phyloP scores from a whole-genome alignment of 1,140 invertebrate genomes.

The Atopsyche davidsoni region DNA sequence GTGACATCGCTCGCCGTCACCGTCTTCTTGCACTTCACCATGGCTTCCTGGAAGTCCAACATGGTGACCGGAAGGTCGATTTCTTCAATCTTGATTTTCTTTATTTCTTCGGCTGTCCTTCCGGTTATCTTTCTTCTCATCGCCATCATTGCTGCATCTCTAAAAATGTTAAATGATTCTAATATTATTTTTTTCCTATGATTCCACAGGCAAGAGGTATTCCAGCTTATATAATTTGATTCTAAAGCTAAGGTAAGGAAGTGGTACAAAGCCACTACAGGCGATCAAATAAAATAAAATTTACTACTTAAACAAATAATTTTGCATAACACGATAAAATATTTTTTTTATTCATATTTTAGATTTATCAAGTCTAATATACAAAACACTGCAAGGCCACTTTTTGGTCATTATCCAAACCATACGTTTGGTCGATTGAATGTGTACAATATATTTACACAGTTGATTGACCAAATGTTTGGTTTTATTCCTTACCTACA shows the following conservation, averaged over 20 bases:
- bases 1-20: constrained; percentile 87
- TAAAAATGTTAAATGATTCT: constrained; percentile 35
- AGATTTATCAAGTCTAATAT: constrained; percentile 1
- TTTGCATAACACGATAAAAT: constrained; percentile 7
- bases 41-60: constrained; percentile 82
- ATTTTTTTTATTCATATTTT: background rate
- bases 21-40: constrained; percentile 89
- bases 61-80: constrained; percentile 86
- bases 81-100: constrained; percentile 87
- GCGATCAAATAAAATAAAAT: too few relatives aligned
- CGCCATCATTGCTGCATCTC: constrained; percentile 98
- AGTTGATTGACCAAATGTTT: too few relatives aligned
- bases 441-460: too few relatives aligned
- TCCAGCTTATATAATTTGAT: too few relatives aligned
- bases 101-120: constrained; percentile 87
- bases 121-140: constrained; percentile 93
- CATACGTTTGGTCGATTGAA: too few relatives aligned
- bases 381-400: background rate
- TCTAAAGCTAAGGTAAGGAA: too few relatives aligned
- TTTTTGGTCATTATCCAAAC: too few relatives aligned
- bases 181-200: too few relatives aligned
- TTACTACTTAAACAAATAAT: constrained; percentile 7
- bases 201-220: too few relatives aligned
- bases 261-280: too few relatives aligned
- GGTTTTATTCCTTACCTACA: constrained; percentile 80